A percentile compares a stretch with the other conserved stretches of the same genome.
Evolutionary conservation across 2,797 vertebrate genomes (phyloP).

Genomic region (Cossypha heuglini): DNA sequence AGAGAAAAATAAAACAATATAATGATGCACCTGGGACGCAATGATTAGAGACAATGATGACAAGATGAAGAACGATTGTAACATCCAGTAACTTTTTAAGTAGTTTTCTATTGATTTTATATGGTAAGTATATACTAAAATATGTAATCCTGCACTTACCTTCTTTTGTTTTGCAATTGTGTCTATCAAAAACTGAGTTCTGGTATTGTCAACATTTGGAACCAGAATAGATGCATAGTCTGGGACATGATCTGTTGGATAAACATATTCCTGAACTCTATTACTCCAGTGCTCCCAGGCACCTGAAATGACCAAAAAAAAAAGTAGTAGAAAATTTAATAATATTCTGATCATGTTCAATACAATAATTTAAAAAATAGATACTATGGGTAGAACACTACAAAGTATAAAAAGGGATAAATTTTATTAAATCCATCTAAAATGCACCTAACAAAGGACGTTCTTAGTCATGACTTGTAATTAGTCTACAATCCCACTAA

Average conservation of each 20-base stretch:
- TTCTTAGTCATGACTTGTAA: neutral
- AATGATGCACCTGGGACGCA: neutral
- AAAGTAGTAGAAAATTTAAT: neutral
- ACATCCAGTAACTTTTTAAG: neutral
- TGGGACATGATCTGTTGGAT: conserved; percentile 73
- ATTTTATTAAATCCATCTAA: neutral
- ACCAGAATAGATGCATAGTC: conserved; percentile 80
- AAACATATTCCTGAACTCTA: conserved; percentile 74
- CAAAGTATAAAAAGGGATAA: neutral
- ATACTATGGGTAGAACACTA: neutral
- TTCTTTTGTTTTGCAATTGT: conserved; percentile 79
- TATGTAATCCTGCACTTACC: conserved; percentile 55
- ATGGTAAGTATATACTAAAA: neutral
- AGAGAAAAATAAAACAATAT: neutral
- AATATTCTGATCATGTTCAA: neutral
- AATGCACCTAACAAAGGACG: neutral
- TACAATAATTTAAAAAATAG: neutral
- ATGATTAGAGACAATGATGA: neutral
- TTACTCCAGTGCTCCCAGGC: conserved; percentile 79
- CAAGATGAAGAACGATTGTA: neutral
- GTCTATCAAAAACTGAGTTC: conserved; percentile 78
- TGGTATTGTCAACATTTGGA: conserved; percentile 80
- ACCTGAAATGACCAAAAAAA: conserved; percentile 26
- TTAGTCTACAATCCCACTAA: neutral
- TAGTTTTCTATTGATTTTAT: neutral